Percentiles rank a stretch among this genome's conserved stretches.
Conservation (phyloP, 2,888 invertebrate genomes). For the Tromatobia lineatoria region DNA sequence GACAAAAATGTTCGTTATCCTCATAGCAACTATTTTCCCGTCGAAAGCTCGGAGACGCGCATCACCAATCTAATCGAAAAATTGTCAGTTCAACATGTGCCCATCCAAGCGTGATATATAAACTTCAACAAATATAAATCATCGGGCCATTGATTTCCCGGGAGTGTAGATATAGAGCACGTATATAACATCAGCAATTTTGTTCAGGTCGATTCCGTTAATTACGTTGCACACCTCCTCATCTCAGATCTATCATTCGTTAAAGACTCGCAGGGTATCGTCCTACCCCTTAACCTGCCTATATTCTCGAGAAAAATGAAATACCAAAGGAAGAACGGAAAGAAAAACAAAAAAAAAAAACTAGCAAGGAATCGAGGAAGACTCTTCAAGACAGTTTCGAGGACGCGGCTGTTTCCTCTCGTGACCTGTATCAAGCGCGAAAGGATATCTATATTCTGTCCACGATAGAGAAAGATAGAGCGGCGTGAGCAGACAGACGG, state of each 20-base stretch:
- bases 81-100: neutral
- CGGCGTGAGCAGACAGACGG: neutral
- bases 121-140: conserved; percentile 2
- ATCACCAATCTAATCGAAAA: conserved; percentile 2
- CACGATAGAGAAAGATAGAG: neutral
- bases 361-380: conserved; percentile 4
- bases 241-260: conserved; percentile 42
- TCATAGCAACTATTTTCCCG: neutral
- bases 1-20: neutral
- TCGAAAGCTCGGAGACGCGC: neutral
- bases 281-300: conserved; percentile 45
- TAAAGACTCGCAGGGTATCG: conserved; percentile 25
- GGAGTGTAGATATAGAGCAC: neutral
- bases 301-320: conserved; percentile 53
- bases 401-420: conserved; percentile 37
- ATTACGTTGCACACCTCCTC: conserved; percentile 59
- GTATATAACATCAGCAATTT: neutral
- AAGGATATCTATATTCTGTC: conserved; percentile 30
- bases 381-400: conserved; percentile 31
- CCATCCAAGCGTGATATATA: conserved; percentile 3
- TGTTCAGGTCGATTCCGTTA: conserved; percentile 51
- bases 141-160: conserved; percentile 21
- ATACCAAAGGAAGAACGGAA: conserved; percentile 4
- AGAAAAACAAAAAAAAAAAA: neutral
- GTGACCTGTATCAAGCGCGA: conserved; percentile 47